Evolutionary conservation across 2,113 vertebrate species (phyloP).

Genomic region (Cinclus mexicanus): DNA sequence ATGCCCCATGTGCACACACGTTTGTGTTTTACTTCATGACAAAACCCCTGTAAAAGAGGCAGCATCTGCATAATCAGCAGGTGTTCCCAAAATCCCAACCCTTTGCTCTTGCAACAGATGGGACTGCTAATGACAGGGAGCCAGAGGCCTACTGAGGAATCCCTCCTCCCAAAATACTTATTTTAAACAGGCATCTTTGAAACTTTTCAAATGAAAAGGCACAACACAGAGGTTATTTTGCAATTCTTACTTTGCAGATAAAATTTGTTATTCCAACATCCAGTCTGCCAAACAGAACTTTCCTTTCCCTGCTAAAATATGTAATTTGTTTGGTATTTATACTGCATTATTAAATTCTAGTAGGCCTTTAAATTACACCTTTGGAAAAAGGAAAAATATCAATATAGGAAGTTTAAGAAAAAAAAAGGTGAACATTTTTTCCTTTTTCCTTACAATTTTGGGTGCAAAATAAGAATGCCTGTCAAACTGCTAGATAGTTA

Average conservation of each 20-base stretch:
- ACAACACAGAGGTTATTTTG: neutral
- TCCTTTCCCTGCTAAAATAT: neutral
- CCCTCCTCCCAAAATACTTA: neutral
- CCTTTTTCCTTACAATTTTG: neutral
- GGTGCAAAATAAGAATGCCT: neutral
- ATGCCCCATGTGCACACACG: rapidly evolving
- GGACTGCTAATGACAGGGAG: neutral
- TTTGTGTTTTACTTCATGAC: neutral
- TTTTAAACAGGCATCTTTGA: neutral
- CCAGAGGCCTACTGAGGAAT: neutral
- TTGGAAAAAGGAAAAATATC: neutral
- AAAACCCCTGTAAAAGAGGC: neutral
- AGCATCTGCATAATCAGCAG: neutral
- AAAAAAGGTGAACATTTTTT: neutral
- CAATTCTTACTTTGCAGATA: neutral
- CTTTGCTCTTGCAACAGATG: neutral
- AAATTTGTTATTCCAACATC: neutral
- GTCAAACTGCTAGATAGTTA: neutral
- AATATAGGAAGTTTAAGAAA: neutral
- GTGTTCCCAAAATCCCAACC: neutral
- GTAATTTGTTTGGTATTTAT: neutral
- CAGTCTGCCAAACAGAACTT: neutral
- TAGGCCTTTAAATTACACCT: neutral
- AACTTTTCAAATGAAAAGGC: neutral
- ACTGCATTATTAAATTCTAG: neutral